Evolutionary conservation across 2,113 vertebrate species (phyloP).

Genomic region (Percina caprodes): DNA sequence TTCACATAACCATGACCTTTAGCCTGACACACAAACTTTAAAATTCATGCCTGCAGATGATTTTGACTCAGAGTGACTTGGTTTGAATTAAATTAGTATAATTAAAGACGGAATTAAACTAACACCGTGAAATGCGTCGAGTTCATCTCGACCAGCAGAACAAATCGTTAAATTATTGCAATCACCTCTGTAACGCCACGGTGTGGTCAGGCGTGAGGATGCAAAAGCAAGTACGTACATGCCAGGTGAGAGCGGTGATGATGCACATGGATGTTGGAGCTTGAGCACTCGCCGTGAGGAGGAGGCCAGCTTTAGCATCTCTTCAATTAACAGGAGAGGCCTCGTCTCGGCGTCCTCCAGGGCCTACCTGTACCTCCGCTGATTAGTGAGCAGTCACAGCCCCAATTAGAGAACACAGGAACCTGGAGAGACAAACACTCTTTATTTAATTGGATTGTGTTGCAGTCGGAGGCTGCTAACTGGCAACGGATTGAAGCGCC

Average conservation of each 20-base stretch:
- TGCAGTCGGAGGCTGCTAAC: conserved; percentile 75
- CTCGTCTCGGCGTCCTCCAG: conserved; percentile 72
- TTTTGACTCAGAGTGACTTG: not conserved
- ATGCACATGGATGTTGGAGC: conserved; percentile 50
- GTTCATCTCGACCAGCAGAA: not conserved
- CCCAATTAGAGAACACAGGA: conserved; percentile 84
- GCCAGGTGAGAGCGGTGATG: conserved; percentile 54
- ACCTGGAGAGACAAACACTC: conserved; percentile 81
- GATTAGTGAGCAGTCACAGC: conserved; percentile 85
- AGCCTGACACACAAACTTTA: not conserved
- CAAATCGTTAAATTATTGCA: conserved; percentile 24
- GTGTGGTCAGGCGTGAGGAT: conserved; percentile 48
- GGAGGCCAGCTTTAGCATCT: conserved; percentile 70
- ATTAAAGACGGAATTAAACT: conserved; percentile 5
- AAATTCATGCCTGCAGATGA: not conserved
- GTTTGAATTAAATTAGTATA: not conserved
- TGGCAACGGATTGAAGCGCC: conserved; percentile 69
- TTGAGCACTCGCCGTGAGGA: conserved; percentile 24
- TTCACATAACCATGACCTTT: not conserved
- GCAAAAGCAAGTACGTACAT: conserved; percentile 63
- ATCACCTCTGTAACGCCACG: conserved; percentile 29
- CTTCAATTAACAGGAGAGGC: conserved; percentile 82
- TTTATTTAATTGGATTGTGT: conserved; percentile 84
- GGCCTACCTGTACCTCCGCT: conserved; percentile 79
- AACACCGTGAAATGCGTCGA: not conserved